Evolutionary conservation across 2,888 invertebrate species (phyloP).

Genomic region (Epinotia ramella): DNA sequence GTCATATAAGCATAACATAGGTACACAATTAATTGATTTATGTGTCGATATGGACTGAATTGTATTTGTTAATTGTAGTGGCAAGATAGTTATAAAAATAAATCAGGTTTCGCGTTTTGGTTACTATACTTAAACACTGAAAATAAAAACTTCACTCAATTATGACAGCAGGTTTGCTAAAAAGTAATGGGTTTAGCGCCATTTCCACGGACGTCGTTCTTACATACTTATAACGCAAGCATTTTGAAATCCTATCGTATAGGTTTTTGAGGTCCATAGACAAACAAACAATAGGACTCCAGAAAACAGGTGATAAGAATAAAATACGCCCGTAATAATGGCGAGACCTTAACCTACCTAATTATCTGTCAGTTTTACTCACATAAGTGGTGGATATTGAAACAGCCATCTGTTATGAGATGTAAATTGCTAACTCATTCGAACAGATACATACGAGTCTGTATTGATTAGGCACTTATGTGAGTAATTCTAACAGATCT

Average conservation of each 20-base stretch:
- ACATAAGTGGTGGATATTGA: neutral
- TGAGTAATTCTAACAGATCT: conserved; percentile 2
- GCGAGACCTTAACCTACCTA: neutral
- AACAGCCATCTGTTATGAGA: neutral
- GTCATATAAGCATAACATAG: conserved; percentile 40
- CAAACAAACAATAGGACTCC: neutral
- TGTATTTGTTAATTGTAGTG: conserved; percentile 38
- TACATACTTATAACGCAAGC: neutral
- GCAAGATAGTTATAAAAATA: conserved; percentile 36
- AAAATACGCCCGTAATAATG: conserved; percentile 9
- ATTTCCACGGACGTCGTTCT: neutral
- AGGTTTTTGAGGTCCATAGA: neutral
- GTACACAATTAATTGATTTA: conserved; percentile 31
- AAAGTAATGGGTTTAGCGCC: neutral
- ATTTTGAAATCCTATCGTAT: neutral
- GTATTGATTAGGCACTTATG: neutral
- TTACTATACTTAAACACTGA: conserved; percentile 1
- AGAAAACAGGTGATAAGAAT: neutral
- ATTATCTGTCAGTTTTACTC: conserved; percentile 5
- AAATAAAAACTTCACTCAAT: conserved; percentile 18
- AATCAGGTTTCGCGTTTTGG: conserved; percentile 9
- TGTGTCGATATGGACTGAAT: conserved; percentile 32
- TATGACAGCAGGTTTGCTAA: conserved; percentile 15
- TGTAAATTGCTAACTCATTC: neutral
- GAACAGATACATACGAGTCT: neutral